Conservation (phyloP, 2,113 vertebrate genomes). For the Tachycineta bicolor region DNA sequence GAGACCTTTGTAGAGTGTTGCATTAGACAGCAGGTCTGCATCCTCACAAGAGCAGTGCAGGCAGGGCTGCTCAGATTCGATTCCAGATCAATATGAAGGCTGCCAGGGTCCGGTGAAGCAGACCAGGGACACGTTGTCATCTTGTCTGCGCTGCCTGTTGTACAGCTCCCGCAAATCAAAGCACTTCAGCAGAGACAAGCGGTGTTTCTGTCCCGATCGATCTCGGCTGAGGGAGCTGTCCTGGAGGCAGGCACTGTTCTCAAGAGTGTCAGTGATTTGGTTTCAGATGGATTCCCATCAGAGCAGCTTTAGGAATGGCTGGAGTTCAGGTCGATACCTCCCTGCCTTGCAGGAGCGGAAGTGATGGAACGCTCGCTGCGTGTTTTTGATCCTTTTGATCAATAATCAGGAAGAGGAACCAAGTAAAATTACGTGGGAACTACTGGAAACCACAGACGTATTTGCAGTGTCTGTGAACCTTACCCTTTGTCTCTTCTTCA, state of each 20-base stretch:
- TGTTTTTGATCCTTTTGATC: not conserved
- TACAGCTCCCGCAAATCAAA: conserved; percentile 63
- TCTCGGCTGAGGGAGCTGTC: conserved; percentile 42
- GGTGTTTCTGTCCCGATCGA: conserved; percentile 68
- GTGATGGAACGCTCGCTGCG: fast-evolving
- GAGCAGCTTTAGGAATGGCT: not conserved
- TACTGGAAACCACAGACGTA: not conserved
- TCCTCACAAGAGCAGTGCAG: not conserved
- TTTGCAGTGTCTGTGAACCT: not conserved
- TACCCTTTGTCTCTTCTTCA: not conserved
- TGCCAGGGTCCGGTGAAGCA: conserved; percentile 32
- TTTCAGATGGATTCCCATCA: conserved; percentile 55
- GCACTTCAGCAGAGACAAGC: conserved; percentile 57
- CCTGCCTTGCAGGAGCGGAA: not conserved
- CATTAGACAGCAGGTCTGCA: conserved; percentile 36
- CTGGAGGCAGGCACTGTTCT: conserved; percentile 53
- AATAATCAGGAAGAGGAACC: not conserved
- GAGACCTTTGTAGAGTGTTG: not conserved
- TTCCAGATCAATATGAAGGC: conserved; percentile 65
- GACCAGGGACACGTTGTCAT: conserved; percentile 43
- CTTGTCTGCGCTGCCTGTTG: conserved; percentile 64
- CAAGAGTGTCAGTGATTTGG: conserved; percentile 37
- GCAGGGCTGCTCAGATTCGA: conserved; percentile 42
- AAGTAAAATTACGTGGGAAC: not conserved
- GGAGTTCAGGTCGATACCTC: not conserved